Evolutionary conservation across 2,888 invertebrate species (phyloP).

Genomic region (Amphiduros pacificus): DNA sequence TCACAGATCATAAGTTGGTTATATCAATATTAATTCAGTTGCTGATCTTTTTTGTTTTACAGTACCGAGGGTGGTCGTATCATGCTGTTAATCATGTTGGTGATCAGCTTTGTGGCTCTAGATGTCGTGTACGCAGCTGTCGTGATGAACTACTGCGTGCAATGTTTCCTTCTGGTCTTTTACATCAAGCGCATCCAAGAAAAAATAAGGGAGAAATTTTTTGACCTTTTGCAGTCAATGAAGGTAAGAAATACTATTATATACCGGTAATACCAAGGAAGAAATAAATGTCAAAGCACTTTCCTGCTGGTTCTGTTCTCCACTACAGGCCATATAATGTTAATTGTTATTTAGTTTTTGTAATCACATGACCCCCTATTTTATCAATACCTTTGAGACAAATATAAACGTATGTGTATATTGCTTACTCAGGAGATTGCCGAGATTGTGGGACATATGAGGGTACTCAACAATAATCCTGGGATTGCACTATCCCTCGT

Average conservation of each 20-base stretch:
- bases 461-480: conserved; percentile 12
- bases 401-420: background rate
- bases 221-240: conserved; percentile 53
- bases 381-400: too few species aligned
- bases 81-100: conserved; percentile 20
- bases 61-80: background rate
- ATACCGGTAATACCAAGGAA: background rate
- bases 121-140: conserved; percentile 57
- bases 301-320: too few species aligned
- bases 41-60: background rate
- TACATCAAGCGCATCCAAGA: conserved; percentile 52
- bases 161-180: conserved; percentile 57
- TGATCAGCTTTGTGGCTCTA: conserved; percentile 29
- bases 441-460: conserved; percentile 16
- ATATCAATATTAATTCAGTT: background rate
- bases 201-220: conserved; percentile 53
- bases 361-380: too few species aligned
- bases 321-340: too few species aligned
- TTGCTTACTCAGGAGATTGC: conserved; percentile 13
- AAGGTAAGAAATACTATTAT: too few species aligned
- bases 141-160: conserved; percentile 56
- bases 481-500: conserved; percentile 22
- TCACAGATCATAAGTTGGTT: background rate
- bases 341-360: too few species aligned
- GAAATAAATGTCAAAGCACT: background rate